Conservation (phyloP, 30 jellyfish, hydroid and myxozoan genomes). For the Cassiopea andromeda region DNA sequence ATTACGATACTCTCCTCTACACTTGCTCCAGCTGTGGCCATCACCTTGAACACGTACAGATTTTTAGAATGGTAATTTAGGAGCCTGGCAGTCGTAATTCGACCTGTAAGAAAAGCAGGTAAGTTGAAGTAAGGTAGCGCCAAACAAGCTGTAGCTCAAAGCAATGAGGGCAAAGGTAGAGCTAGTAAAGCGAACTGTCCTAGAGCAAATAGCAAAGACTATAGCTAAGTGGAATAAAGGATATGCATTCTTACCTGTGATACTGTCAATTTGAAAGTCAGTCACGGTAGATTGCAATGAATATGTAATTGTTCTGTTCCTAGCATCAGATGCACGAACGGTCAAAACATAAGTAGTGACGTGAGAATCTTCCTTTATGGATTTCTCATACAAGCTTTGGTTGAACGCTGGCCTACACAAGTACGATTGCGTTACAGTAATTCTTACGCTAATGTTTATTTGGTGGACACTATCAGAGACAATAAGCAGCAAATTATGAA, state of each 20-base stretch:
- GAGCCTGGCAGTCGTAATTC: conserved; percentile 33
- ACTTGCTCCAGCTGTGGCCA: conserved; percentile 51
- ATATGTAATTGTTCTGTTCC: conserved; percentile 52
- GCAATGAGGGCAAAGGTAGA: background rate
- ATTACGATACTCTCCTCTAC: conserved; percentile 54
- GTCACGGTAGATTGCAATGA: conserved; percentile 49
- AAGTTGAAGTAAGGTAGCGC: background rate
- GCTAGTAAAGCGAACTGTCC: background rate
- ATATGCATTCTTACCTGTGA: conserved; percentile 29
- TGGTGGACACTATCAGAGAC: conserved; percentile 70
- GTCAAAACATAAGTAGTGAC: conserved; percentile 52
- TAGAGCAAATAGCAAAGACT: background rate
- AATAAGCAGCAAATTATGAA: conserved; percentile 52
- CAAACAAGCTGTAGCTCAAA: background rate
- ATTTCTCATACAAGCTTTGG: conserved; percentile 50
- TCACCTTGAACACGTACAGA: conserved; percentile 64
- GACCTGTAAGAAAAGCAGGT: conserved; percentile 32
- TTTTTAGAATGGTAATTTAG: conserved; percentile 59
- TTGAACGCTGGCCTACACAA: conserved; percentile 73
- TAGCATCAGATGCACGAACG: conserved; percentile 58
- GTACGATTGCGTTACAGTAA: conserved; percentile 18
- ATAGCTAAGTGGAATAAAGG: too few relatives aligned
- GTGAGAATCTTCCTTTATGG: conserved; percentile 65
- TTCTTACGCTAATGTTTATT: conserved; percentile 11
- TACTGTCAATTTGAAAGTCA: conserved; percentile 22